Conservation (phyloP, 2,797 vertebrate species). For the Siniperca undulata region DNA sequence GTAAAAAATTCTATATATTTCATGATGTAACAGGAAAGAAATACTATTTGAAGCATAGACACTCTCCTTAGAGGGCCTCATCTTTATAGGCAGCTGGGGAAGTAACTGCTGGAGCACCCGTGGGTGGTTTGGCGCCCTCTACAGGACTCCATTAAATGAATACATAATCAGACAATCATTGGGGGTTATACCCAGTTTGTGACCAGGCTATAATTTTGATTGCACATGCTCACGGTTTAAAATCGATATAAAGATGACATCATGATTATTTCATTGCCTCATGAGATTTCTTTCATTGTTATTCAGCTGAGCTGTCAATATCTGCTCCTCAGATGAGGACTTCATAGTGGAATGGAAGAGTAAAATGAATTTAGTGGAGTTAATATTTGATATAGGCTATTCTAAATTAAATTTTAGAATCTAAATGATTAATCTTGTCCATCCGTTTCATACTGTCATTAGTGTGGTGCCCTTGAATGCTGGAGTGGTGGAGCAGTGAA, state of each 20-base stretch:
- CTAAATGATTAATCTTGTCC: constrained; percentile 57
- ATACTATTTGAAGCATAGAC: background rate
- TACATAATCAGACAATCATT: constrained; percentile 29
- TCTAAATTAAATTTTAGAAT: constrained; percentile 50
- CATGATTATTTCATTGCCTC: constrained; percentile 25
- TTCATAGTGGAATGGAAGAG: background rate
- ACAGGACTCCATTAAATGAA: constrained; percentile 44
- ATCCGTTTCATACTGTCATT: constrained; percentile 42
- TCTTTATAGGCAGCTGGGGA: background rate
- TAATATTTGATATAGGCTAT: constrained; percentile 60
- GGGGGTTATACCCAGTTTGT: constrained; percentile 22
- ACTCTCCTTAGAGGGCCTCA: background rate
- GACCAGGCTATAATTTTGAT: constrained; percentile 35
- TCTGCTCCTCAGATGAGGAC: constrained; percentile 13
- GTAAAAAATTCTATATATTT: background rate
- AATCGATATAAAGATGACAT: constrained; percentile 32
- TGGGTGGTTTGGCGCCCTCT: constrained; percentile 71
- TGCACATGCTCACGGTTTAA: constrained; percentile 28
- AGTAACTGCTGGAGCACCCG: constrained; percentile 19
- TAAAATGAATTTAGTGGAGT: constrained; percentile 42
- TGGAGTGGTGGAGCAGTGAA: background rate
- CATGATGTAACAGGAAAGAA: background rate
- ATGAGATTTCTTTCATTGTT: constrained; percentile 18
- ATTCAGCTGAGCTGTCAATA: constrained; percentile 23
- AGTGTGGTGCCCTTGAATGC: constrained; percentile 26